Evolutionary conservation across 1,140 invertebrate genomes (phyloP).

Genomic region (Reticulitermes speratus): DNA sequence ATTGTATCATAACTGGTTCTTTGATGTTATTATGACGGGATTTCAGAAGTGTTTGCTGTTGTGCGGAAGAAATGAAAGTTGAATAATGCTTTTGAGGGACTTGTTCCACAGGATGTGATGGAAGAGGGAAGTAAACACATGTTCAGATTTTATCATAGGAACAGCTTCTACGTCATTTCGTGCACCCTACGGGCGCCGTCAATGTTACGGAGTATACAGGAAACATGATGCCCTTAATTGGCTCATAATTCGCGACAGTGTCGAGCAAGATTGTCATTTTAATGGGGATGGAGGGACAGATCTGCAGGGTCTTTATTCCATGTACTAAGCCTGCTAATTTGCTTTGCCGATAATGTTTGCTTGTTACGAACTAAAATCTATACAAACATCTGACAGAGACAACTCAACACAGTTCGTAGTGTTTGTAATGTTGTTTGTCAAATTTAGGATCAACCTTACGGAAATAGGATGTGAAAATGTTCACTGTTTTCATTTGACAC

Average conservation of each 20-base stretch:
- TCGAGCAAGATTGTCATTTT: conserved; percentile 2
- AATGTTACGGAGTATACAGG: background rate
- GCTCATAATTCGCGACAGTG: background rate
- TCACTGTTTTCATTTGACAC: too few relatives aligned
- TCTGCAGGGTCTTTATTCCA: background rate
- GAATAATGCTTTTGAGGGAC: too few relatives aligned
- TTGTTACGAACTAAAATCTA: background rate
- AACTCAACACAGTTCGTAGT: background rate
- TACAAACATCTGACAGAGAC: background rate
- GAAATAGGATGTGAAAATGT: background rate
- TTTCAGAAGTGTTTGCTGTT: too few relatives aligned
- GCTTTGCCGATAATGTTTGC: background rate
- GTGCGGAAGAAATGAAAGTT: too few relatives aligned
- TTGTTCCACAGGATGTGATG: too few relatives aligned
- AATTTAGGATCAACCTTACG: background rate
- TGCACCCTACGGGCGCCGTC: background rate
- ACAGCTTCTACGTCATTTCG: background rate
- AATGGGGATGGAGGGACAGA: background rate
- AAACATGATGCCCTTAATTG: background rate
- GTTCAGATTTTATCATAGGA: background rate
- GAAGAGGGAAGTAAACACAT: too few relatives aligned
- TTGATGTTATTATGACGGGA: too few relatives aligned
- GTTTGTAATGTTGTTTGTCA: background rate
- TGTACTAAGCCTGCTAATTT: background rate
- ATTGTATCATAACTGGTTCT: too few relatives aligned